phyloP scores from a whole-genome alignment of 2,888 invertebrate species.

The Meloe dianella region DNA sequence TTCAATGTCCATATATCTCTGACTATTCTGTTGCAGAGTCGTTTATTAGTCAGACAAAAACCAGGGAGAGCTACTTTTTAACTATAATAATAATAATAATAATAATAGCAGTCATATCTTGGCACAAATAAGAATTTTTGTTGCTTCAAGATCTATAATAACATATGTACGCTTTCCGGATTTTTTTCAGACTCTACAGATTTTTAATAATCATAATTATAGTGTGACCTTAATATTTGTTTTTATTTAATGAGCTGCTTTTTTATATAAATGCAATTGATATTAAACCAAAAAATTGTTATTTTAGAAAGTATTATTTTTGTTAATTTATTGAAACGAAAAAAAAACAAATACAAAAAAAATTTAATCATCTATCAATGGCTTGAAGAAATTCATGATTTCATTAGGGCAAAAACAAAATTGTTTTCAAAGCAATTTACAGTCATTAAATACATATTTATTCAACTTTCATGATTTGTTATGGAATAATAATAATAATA shows the following conservation, averaged over 20 bases:
- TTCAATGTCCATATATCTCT: slow-evolving; percentile 59
- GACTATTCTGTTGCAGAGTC: slow-evolving; percentile 48
- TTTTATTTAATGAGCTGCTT: neutral
- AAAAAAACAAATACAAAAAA: neutral
- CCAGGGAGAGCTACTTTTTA: slow-evolving; percentile 24
- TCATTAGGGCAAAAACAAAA: neutral
- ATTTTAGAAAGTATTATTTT: neutral
- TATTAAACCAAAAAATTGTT: neutral
- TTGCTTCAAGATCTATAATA: neutral
- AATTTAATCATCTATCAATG: neutral
- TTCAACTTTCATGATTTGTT: neutral
- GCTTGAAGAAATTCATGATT: neutral
- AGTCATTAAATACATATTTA: neutral
- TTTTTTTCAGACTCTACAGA: neutral
- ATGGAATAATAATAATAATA: neutral
- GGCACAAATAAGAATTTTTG: neutral
- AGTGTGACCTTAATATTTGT: neutral
- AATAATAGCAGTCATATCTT: neutral
- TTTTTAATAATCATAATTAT: neutral
- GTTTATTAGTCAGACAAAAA: slow-evolving; percentile 55
- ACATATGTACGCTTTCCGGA: neutral
- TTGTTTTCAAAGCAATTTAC: neutral
- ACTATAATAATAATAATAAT: neutral
- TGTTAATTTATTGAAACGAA: neutral
- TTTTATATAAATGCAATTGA: neutral